A percentile compares a stretch with the other conserved stretches of the same genome.
These are phyloP conservation scores for Zelostemma sp. DNA, from an alignment of 1,140 invertebrate species.

Conservation along the genomic window DNA sequence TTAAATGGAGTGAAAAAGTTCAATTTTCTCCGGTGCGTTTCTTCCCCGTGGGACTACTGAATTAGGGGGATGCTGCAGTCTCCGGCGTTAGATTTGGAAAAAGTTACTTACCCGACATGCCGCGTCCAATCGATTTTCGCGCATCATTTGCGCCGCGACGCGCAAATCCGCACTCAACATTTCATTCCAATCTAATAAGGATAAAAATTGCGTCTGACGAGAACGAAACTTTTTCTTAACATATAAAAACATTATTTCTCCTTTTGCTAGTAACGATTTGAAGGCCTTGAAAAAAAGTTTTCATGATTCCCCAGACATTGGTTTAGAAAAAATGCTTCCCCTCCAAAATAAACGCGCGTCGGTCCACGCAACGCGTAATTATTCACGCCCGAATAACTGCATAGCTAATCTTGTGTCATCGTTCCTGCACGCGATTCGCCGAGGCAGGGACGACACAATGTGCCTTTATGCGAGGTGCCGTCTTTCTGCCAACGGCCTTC, in stretches of 20 bases:
- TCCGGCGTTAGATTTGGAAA: not conserved
- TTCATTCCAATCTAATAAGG: not conserved
- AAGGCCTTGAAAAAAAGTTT: no score
- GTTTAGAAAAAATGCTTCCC: no score
- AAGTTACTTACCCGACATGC: not conserved
- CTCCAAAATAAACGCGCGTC: not conserved
- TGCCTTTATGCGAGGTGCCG: slow-evolving; percentile 8
- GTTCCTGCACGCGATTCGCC: slow-evolving; percentile 48
- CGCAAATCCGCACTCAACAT: slow-evolving; percentile 1
- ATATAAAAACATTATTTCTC: no score
- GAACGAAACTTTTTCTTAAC: no score
- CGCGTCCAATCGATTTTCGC: slow-evolving; percentile 1
- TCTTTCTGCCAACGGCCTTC: slow-evolving; percentile 22
- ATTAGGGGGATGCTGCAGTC: not conserved
- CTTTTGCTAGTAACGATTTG: no score
- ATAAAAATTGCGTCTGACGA: not conserved
- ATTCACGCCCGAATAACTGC: slow-evolving; percentile 60
- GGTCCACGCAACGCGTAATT: slow-evolving; percentile 40
- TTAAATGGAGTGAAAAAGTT: not conserved
- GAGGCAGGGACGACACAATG: slow-evolving; percentile 41
- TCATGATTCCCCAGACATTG: no score
- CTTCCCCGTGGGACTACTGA: not conserved
- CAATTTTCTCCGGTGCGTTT: not conserved
- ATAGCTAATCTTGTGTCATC: slow-evolving; percentile 63
- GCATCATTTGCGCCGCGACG: not conserved